Evolutionary conservation across 2,797 vertebrate genomes (phyloP), one percentile per base, ranked within the genome.

Genomic region (Coregonus suidteri): DNA sequence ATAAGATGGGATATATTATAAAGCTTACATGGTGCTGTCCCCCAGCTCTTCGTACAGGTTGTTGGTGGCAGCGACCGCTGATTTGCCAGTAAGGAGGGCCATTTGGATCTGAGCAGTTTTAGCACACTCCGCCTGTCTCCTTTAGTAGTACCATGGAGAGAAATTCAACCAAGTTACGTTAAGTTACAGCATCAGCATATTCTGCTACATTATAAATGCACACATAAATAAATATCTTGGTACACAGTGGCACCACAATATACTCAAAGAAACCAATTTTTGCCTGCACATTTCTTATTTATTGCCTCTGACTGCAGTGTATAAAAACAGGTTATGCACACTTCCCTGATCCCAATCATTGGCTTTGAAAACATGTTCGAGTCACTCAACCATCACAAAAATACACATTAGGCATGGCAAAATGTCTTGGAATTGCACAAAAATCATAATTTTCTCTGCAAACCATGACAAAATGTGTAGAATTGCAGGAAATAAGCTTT

Each of bases 11-110:
- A 25, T 64, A 30, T 30, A 9, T 47, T 47, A 3, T 77, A 31
- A 76, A 1, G 2, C 98, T 99, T 92, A 99, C 98, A 97, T 98
- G 75, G 97, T 94, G 91, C 94, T 97, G 92, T 98, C 97, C 0
- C 97, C 97, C 3, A 98, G 95, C 86, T 99, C 98, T 84, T 99
- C 97, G 0, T 99, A 99, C 84, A 99, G 95, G 92, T 99, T 98
- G 75, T 96, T 96, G 51, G 96, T 91, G 18, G 96, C 86, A 0
- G 93, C 87, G 15, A 93, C 94, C 3, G 93, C 90, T 0, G 96
- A 94, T 94, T 99, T 99, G 80, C 96, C 95, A 0, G 96, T 93
- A 6, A 98, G 97, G 77, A 99, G 82, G 0, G 97, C 95, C 90
- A 98, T 96, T 93, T 99, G 98, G 87, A 99, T 98, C 7, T 96